Evolutionary conservation across 2,113 vertebrate genomes (phyloP).

Genomic region (Ciconia boyciana): DNA sequence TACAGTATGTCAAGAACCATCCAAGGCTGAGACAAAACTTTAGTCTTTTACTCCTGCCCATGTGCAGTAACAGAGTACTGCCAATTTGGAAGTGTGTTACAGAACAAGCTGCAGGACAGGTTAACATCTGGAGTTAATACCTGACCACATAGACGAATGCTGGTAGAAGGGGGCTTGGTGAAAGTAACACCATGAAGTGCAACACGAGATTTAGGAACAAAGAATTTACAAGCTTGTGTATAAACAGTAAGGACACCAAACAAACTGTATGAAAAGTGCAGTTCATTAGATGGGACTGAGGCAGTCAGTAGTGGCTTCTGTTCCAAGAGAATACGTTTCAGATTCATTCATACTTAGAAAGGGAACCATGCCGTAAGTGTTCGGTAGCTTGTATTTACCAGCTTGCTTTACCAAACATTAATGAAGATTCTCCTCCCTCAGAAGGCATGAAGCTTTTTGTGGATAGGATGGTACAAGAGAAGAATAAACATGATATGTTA

Average conservation of each 20-base stretch:
- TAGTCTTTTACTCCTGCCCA: neutral
- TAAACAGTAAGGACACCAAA: neutral
- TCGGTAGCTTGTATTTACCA: neutral
- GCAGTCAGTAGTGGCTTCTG: neutral
- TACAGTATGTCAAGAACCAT: neutral
- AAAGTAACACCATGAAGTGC: neutral
- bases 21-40: neutral
- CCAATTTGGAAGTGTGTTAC: neutral
- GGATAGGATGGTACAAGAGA: neutral
- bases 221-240: neutral
- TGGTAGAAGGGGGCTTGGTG: neutral
- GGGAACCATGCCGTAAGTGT: neutral
- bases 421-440: neutral
- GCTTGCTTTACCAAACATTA: neutral
- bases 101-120: neutral
- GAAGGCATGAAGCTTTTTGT: neutral
- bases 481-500: neutral
- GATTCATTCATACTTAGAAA: neutral
- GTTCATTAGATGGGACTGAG: neutral
- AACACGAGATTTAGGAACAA: neutral
- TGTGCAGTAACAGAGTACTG: fast-evolving
- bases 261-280: neutral
- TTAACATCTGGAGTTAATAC: neutral
- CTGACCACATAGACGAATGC: fast-evolving
- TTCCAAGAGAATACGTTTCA: neutral